Conservation (phyloP, 2,113 vertebrate genomes). For the Sphyrna mokarran region DNA sequence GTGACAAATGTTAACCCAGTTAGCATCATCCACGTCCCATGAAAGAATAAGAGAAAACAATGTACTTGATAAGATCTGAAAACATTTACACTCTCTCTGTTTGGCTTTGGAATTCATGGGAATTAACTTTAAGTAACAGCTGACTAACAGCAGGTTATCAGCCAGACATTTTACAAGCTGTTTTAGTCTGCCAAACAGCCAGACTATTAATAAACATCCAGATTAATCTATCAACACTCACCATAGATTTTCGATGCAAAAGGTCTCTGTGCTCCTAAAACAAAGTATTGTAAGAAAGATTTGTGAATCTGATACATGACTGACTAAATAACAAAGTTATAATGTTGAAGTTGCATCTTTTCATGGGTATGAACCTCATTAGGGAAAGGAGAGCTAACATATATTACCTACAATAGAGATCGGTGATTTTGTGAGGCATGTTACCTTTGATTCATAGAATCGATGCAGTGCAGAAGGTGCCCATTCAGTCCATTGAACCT, state of each 20-base stretch:
- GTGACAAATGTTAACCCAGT: no score
- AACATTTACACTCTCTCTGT: not conserved
- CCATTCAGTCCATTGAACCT: no score
- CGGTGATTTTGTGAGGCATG: not conserved
- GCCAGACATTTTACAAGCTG: not conserved
- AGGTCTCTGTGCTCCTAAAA: not conserved
- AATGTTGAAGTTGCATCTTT: not conserved
- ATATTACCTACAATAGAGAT: not conserved
- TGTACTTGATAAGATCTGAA: not conserved
- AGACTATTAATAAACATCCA: not conserved
- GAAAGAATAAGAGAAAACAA: no score
- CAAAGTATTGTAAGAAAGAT: not conserved
- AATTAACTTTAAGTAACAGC: not conserved
- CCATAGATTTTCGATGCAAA: not conserved
- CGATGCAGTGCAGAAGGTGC: no score
- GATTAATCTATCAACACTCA: not conserved
- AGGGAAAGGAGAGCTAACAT: not conserved
- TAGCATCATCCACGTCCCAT: no score
- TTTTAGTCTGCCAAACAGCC: not conserved
- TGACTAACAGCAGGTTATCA: not conserved
- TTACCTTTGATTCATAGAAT: not conserved
- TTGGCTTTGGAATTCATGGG: not conserved
- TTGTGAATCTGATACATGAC: not conserved
- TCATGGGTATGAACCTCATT: not conserved
- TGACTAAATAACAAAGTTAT: not conserved